A percentile compares a stretch with the other conserved stretches of the same genome.
Conservation (phyloP, 2,113 vertebrate species). For the Atherinomorus stipes region DNA sequence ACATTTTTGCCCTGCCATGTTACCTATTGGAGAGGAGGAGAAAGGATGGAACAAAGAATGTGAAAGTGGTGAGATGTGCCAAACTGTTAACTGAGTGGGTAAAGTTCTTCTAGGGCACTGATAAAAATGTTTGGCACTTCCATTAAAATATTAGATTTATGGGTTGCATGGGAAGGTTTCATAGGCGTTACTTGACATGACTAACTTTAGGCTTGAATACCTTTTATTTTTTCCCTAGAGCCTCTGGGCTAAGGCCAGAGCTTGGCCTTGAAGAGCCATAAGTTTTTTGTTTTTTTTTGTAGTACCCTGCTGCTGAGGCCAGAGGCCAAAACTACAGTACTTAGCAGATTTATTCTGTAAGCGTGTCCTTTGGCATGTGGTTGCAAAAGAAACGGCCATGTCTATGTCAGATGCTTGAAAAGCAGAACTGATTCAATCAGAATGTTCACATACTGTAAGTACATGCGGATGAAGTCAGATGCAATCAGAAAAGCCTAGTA, state of each 20-base stretch:
- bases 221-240: constrained; percentile 47
- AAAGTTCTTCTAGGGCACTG: constrained; percentile 53
- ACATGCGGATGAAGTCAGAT: constrained; percentile 20
- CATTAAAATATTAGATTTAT: constrained; percentile 67
- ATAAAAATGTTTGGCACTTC: constrained; percentile 64
- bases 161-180: constrained; percentile 50
- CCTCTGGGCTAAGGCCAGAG: constrained; percentile 49
- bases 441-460: constrained; percentile 35
- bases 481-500: constrained; percentile 17
- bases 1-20: constrained; percentile 64
- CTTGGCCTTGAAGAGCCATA: constrained; percentile 70
- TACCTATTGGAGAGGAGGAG: constrained; percentile 46
- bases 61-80: constrained; percentile 51
- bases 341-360: constrained; percentile 51
- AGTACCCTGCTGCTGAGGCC: constrained; percentile 37
- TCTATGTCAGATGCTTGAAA: constrained; percentile 55
- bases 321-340: constrained; percentile 49
- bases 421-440: constrained; percentile 52
- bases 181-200: constrained; percentile 70
- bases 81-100: constrained; percentile 45
- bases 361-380: constrained; percentile 45
- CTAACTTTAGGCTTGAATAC: constrained; percentile 60
- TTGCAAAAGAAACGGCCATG: constrained; percentile 38
- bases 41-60: constrained; percentile 40
- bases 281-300: constrained; percentile 22